Percentiles rank a stretch among this genome's conserved stretches.
These are phyloP conservation scores for Stegodyphus dumicola DNA, from an alignment of 1,140 invertebrate species.

Conservation along the genomic window DNA sequence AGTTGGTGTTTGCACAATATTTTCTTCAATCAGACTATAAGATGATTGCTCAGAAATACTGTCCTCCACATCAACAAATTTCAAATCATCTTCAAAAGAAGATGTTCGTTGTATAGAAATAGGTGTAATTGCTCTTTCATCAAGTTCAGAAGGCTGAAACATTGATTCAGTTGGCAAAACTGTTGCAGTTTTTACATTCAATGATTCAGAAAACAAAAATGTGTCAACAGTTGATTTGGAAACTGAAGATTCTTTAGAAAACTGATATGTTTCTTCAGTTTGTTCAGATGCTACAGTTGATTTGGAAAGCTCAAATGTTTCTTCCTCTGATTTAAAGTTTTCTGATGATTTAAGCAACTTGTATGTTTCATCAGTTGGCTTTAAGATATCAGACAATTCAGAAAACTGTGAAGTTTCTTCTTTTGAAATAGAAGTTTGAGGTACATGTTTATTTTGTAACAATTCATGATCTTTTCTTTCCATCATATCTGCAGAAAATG, in stretches of 20 bases:
- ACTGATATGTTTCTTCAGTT: too few species aligned
- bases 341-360: too few species aligned
- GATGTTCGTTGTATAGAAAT: constrained; percentile 25
- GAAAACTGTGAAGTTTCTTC: too few species aligned
- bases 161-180: background rate
- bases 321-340: too few species aligned
- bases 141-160: background rate
- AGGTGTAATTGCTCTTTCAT: constrained; percentile 43
- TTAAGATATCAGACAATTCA: too few species aligned
- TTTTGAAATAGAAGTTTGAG: too few species aligned
- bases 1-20: constrained; percentile 1
- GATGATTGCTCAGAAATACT: background rate
- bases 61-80: constrained; percentile 29
- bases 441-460: too few species aligned
- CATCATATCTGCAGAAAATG: too few species aligned
- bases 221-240: background rate
- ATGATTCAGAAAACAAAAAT: background rate
- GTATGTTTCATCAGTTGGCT: too few species aligned
- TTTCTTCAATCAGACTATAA: background rate
- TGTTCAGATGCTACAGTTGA: too few species aligned
- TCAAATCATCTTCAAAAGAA: constrained; percentile 25
- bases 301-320: too few species aligned
- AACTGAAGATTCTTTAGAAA: background rate
- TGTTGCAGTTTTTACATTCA: background rate
- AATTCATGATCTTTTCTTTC: too few species aligned